Conservation (phyloP, 2,113 vertebrate species). For the Leucopsar rothschildi region DNA sequence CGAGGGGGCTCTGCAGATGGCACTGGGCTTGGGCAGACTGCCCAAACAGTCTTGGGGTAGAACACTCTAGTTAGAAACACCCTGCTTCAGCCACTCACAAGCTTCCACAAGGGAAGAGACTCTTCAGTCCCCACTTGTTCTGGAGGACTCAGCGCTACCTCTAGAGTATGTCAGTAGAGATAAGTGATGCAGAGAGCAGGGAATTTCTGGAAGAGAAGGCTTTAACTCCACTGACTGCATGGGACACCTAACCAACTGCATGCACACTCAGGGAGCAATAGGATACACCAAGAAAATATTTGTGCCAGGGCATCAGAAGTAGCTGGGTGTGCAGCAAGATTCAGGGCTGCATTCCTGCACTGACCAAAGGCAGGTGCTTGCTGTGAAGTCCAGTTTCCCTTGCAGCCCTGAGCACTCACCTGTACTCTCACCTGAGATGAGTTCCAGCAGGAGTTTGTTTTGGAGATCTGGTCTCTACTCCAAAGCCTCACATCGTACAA, state of each 20-base stretch:
- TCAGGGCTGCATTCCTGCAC: background rate
- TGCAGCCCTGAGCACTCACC: background rate
- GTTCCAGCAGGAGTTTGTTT: background rate
- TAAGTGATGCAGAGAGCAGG: rapidly evolving
- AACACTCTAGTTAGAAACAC: rapidly evolving
- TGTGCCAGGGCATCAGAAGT: background rate
- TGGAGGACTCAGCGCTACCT: background rate
- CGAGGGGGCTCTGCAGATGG: background rate
- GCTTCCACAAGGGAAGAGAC: background rate
- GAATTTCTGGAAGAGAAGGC: background rate
- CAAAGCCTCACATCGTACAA: background rate
- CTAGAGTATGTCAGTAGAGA: background rate
- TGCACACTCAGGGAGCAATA: background rate
- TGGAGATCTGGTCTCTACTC: background rate
- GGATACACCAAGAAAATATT: background rate
- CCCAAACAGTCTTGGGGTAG: too few relatives aligned
- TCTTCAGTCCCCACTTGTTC: background rate
- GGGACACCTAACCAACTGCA: background rate
- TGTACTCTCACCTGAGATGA: rapidly evolving
- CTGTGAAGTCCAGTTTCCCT: background rate
- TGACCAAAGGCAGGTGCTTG: background rate
- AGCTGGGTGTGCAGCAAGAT: background rate
- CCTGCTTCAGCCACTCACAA: background rate
- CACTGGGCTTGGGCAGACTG: background rate
- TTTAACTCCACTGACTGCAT: background rate